A percentile compares a stretch with the other conserved stretches of the same genome.
Conservation (phyloP, 2,888 invertebrate species). For the Neoitamus cyanurus region DNA sequence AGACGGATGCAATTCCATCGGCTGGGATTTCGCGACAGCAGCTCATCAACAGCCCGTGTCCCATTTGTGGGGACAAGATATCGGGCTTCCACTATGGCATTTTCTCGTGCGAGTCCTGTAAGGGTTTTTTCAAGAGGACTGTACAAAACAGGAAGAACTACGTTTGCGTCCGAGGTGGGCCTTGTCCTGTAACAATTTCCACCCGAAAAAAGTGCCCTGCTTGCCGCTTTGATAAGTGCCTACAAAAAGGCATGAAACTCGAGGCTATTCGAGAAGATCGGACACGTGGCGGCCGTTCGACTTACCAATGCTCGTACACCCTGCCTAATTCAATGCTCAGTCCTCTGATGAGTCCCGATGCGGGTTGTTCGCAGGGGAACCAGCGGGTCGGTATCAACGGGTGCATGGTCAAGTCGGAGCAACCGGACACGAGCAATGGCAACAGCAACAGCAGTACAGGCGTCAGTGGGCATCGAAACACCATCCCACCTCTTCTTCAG, state of each 20-base stretch:
- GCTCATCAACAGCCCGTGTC: constrained; percentile 92
- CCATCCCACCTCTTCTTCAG: constrained; percentile 68
- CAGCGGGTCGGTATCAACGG: constrained; percentile 66
- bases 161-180: constrained; percentile 89
- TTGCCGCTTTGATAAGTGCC: constrained; percentile 95
- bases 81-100: constrained; percentile 98
- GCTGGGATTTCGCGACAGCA: constrained; percentile 89
- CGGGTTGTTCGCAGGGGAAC: constrained; percentile 54
- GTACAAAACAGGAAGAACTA: constrained; percentile 99
- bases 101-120: constrained; percentile 97
- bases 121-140: constrained; percentile 97
- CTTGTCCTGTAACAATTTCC: constrained; percentile 91
- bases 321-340: constrained; percentile 77
- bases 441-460: constrained; percentile 48
- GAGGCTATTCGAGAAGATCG: constrained; percentile 97
- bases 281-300: constrained; percentile 94
- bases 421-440: constrained; percentile 61
- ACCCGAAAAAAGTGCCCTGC: constrained; percentile 97
- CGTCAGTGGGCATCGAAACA: constrained; percentile 59
- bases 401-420: constrained; percentile 69
- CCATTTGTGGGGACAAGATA: constrained; percentile 95
- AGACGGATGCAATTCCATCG: constrained; percentile 66
- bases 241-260: constrained; percentile 95
- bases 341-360: constrained; percentile 67
- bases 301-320: constrained; percentile 94